phyloP scores from a whole-genome alignment of 2,888 invertebrate species.

The Meghimatium bilineatum region DNA sequence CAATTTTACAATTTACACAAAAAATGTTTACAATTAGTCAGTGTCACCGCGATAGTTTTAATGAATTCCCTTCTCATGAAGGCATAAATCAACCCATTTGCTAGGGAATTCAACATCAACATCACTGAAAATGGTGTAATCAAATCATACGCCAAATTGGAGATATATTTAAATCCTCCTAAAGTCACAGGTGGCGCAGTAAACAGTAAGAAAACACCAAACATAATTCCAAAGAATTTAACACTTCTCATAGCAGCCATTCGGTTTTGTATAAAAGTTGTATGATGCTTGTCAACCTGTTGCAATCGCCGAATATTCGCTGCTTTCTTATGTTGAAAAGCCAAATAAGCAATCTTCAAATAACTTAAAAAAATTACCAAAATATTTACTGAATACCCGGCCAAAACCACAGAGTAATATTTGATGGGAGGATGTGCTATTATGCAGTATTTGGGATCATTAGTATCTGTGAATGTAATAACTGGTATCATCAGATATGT shows the following conservation, averaged over 20 bases:
- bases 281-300: too few relatives aligned
- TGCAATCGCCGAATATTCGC: not conserved
- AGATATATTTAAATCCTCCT: not conserved
- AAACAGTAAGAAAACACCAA: too few relatives aligned
- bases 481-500: not conserved
- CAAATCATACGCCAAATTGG: not conserved
- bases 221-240: not conserved
- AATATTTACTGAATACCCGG: too few relatives aligned
- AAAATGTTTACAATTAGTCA: too few relatives aligned
- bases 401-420: too few relatives aligned
- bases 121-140: not conserved
- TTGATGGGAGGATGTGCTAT: not conserved
- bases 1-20: too few relatives aligned
- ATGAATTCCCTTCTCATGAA: not conserved
- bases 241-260: not conserved
- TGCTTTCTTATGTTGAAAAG: slow-evolving; percentile 18
- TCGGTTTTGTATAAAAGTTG: not conserved
- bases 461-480: not conserved
- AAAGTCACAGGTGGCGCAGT: too few relatives aligned
- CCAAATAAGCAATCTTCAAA: slow-evolving; percentile 12
- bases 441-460: not conserved
- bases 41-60: too few relatives aligned
- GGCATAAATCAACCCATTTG: not conserved
- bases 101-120: not conserved
- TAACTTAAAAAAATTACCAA: not conserved